Conservation (phyloP, 2,797 vertebrate genomes). For the Molothrus ater region DNA sequence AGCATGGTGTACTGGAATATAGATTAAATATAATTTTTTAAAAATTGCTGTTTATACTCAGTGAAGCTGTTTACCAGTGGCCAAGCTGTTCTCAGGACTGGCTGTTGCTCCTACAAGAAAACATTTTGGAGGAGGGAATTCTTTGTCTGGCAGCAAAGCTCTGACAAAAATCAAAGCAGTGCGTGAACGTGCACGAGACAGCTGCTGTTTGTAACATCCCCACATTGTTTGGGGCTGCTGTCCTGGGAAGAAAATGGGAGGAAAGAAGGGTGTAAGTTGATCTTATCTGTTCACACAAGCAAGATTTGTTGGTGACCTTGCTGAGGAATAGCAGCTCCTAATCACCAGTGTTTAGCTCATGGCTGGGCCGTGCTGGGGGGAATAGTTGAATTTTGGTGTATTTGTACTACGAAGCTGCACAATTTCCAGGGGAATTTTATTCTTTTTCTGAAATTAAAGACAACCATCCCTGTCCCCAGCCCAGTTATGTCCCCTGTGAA, state of each 20-base stretch:
- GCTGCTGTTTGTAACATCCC: slow-evolving; percentile 12
- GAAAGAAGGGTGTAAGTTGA: not conserved
- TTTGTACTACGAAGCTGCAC: not conserved
- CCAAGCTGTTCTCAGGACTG: not conserved
- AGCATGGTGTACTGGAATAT: not conserved
- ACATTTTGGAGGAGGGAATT: not conserved
- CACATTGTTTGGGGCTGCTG: slow-evolving; percentile 2
- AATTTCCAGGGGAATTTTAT: not conserved
- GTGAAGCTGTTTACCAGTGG: not conserved
- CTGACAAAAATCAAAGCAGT: not conserved
- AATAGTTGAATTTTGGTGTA: not conserved
- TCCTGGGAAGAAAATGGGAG: slow-evolving; percentile 14
- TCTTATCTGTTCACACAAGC: not conserved
- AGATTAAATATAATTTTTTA: not conserved
- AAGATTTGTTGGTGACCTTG: slow-evolving; percentile 34
- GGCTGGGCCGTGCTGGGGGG: rapidly evolving
- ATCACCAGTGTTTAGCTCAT: not conserved
- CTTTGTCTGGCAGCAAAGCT: not conserved
- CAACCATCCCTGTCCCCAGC: not conserved
- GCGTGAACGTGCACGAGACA: not conserved
- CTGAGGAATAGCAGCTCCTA: not conserved
- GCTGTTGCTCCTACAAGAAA: not conserved
- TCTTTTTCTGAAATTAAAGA: not conserved
- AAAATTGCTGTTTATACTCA: not conserved
- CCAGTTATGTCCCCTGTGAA: not conserved